Percentiles rank a stretch among this genome's conserved stretches.
Evolutionary conservation across 2,888 invertebrate genomes (phyloP).

Genomic region (Teleiodes luculella): DNA sequence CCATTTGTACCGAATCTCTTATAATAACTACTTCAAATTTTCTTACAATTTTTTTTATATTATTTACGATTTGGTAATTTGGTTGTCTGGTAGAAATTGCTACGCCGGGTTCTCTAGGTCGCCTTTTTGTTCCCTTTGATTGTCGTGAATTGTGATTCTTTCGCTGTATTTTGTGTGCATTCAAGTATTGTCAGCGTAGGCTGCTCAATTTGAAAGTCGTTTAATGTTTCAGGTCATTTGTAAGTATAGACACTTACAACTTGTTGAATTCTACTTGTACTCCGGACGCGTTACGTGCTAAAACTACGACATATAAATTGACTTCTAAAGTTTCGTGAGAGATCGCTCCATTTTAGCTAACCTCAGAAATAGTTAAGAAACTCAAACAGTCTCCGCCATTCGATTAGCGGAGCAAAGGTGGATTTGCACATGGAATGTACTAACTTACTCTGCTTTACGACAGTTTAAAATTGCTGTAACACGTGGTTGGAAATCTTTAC

Average conservation of each 20-base stretch:
- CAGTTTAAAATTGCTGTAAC: slow-evolving; percentile 6
- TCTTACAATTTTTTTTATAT: not conserved
- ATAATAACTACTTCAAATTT: not conserved
- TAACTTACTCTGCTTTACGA: slow-evolving; percentile 7
- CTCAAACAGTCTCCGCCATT: not conserved
- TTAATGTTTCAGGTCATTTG: too few species aligned
- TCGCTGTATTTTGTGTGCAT: too few species aligned
- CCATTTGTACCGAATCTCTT: slow-evolving; percentile 5
- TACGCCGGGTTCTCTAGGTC: too few species aligned
- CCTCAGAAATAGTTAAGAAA: slow-evolving; percentile 3
- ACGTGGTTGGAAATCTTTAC: slow-evolving; percentile 9
- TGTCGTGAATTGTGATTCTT: too few species aligned
- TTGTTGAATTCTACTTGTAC: not conserved
- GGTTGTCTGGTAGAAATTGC: too few species aligned
- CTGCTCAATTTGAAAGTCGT: too few species aligned
- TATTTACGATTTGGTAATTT: too few species aligned
- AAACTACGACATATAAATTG: not conserved
- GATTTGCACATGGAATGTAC: not conserved
- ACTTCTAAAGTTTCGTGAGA: not conserved
- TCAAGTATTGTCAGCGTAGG: too few species aligned
- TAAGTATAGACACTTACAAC: not conserved
- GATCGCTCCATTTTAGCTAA: not conserved
- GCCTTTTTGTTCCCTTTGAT: not conserved
- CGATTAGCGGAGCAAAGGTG: not conserved
- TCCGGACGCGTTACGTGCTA: not conserved